Evolutionary conservation across 2,888 invertebrate genomes (phyloP).

Genomic region (Cosmia trapezina): DNA sequence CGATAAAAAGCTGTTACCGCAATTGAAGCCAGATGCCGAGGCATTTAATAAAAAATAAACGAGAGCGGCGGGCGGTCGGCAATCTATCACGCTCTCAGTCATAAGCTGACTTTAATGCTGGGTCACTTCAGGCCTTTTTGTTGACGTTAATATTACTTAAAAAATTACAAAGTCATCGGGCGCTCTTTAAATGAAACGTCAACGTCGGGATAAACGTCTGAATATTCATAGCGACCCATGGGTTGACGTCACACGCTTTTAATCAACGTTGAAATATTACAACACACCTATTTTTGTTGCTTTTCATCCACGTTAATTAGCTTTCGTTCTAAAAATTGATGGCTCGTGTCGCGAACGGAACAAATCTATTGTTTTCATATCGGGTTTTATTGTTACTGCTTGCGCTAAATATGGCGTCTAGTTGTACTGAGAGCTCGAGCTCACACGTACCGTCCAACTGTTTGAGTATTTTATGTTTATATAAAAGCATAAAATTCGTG

Average conservation of each 20-base stretch:
- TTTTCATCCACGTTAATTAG: slow-evolving; percentile 66
- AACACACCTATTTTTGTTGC: slow-evolving; percentile 68
- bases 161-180: slow-evolving; percentile 83
- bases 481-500: slow-evolving; percentile 46
- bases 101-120: slow-evolving; percentile 90
- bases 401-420: slow-evolving; percentile 46
- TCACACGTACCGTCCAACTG: slow-evolving; percentile 29
- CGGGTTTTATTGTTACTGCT: slow-evolving; percentile 45
- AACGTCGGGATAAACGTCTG: slow-evolving; percentile 80
- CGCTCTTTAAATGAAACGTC: slow-evolving; percentile 83
- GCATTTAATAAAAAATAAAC: slow-evolving; percentile 89
- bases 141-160: slow-evolving; percentile 88
- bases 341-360: slow-evolving; percentile 21
- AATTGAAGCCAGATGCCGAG: slow-evolving; percentile 85
- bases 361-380: slow-evolving; percentile 55
- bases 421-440: slow-evolving; percentile 30
- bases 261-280: slow-evolving; percentile 72
- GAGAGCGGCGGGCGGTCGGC: slow-evolving; percentile 77
- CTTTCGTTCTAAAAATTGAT: slow-evolving; percentile 53
- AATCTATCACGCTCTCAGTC: slow-evolving; percentile 88
- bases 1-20: slow-evolving; percentile 84
- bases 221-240: slow-evolving; percentile 74
- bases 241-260: slow-evolving; percentile 69
- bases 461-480: slow-evolving; percentile 41
- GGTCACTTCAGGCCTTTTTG: slow-evolving; percentile 89